Conservation (phyloP, 2,797 vertebrate genomes). For the Cheirogaleus major region DNA sequence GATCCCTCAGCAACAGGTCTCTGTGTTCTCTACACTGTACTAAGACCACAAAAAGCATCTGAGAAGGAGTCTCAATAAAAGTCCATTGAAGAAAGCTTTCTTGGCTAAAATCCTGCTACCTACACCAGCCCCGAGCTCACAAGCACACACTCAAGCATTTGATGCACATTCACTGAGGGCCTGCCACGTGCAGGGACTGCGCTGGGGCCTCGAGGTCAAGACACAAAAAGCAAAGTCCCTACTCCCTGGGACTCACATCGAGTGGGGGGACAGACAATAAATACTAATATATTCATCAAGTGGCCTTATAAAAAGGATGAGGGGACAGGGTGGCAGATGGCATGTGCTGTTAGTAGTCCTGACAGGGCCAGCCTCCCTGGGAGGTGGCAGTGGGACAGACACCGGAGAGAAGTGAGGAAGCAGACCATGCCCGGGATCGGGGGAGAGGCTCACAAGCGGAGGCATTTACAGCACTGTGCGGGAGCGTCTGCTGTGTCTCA, state of each 20-base stretch:
- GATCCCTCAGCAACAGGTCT: too few species aligned
- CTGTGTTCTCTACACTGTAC: not conserved
- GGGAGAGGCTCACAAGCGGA: not conserved
- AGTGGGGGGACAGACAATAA: not conserved
- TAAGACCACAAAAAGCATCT: not conserved
- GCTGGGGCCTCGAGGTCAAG: not conserved
- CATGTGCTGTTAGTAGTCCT: too few species aligned
- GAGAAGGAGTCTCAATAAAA: not conserved
- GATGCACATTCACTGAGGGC: not conserved
- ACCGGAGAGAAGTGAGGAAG: not conserved
- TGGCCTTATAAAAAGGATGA: not conserved
- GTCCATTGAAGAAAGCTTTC: not conserved
- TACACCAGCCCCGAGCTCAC: not conserved
- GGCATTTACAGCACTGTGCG: not conserved
- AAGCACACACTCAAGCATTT: not conserved
- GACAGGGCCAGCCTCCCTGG: not conserved
- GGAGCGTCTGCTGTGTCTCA: not conserved
- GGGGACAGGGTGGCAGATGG: not conserved
- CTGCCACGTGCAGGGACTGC: not conserved
- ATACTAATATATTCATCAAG: not conserved
- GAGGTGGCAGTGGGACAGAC: not conserved
- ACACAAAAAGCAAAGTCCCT: not conserved
- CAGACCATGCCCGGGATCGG: not conserved
- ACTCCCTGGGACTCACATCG: not conserved
- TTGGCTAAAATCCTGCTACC: not conserved